A percentile compares a stretch with the other conserved stretches of the same genome.
Evolutionary conservation across 2,113 vertebrate species (phyloP).

Genomic region (Odontesthes bonariensis): DNA sequence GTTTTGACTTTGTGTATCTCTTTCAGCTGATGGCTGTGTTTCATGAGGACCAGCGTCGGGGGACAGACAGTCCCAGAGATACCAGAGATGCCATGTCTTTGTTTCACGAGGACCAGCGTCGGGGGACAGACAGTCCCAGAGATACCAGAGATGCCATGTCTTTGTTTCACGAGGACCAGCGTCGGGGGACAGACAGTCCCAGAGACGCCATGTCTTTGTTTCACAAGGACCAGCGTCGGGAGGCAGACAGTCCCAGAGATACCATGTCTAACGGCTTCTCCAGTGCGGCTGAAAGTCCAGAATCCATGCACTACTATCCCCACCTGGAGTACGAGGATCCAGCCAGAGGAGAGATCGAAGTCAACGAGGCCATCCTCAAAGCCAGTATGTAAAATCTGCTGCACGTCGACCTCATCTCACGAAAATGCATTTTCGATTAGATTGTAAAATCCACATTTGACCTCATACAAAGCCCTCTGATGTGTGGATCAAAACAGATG

Average conservation of each 20-base stretch:
- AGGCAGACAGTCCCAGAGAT: constrained; percentile 76
- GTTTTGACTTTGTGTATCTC: constrained; percentile 35
- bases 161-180: constrained; percentile 85
- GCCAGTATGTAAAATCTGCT: constrained; percentile 83
- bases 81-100: too few relatives aligned
- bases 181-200: constrained; percentile 75
- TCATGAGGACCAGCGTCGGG: constrained; percentile 79
- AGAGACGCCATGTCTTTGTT: constrained; percentile 92
- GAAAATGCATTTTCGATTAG: too few relatives aligned
- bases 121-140: constrained; percentile 77
- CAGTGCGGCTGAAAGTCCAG: constrained; percentile 78
- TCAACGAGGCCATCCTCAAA: constrained; percentile 90
- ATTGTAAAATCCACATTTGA: background rate
- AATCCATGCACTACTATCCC: constrained; percentile 79
- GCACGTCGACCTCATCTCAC: background rate
- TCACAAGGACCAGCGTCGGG: constrained; percentile 79
- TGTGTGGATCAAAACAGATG: background rate
- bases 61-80: constrained; percentile 78
- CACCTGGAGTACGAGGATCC: constrained; percentile 84
- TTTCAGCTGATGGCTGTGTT: constrained; percentile 91
- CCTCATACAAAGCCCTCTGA: background rate
- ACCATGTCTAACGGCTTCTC: constrained; percentile 79
- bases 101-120: constrained; percentile 83
- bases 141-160: too few relatives aligned
- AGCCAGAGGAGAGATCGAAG: constrained; percentile 89